Evolutionary conservation across 2,113 vertebrate species (phyloP).

Genomic region (Equus quagga): DNA sequence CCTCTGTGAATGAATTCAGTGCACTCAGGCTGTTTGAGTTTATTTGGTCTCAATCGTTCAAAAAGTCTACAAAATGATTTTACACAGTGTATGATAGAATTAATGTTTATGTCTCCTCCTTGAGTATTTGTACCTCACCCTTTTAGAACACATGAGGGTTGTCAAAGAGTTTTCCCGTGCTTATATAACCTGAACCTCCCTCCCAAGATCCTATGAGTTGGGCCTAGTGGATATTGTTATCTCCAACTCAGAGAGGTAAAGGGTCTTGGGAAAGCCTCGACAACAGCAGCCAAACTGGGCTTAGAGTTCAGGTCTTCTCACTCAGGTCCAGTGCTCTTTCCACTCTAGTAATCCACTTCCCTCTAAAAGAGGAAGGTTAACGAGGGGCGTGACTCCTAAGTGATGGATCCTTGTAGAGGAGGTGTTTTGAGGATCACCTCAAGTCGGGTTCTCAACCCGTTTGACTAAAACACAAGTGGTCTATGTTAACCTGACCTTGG

Average conservation of each 20-base stretch:
- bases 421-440: not conserved
- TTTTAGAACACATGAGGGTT: no score
- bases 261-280: not conserved
- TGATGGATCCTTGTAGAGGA: not conserved
- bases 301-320: not conserved
- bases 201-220: not conserved
- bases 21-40: not conserved
- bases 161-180: not conserved
- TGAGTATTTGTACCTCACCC: not conserved
- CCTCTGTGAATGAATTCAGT: not conserved
- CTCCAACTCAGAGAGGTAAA: not conserved
- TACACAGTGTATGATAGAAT: not conserved
- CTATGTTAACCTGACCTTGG: not conserved
- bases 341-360: rapidly evolving
- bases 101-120: not conserved
- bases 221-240: rapidly evolving
- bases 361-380: not conserved
- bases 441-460: not conserved
- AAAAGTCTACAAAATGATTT: not conserved
- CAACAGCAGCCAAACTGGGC: no score
- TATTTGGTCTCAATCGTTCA: not conserved
- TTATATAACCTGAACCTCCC: not conserved
- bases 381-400: not conserved
- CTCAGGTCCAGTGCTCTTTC: not conserved
- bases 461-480: not conserved